A percentile compares a stretch with the other conserved stretches of the same genome.
Conservation (phyloP, 2,797 vertebrate genomes). For the Zenarchopterus dispar region DNA sequence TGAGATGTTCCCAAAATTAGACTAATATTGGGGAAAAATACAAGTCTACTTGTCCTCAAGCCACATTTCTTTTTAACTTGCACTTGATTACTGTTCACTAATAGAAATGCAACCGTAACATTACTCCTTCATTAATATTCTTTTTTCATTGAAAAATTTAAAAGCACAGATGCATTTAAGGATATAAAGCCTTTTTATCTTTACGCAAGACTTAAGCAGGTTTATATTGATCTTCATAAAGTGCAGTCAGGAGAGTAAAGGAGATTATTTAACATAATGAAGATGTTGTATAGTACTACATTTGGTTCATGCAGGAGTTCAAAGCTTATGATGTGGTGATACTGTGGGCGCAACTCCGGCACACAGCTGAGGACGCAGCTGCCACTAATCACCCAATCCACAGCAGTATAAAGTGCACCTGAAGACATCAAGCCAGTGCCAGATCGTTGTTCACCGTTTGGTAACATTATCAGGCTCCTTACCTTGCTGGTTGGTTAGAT, state of each 20-base stretch:
- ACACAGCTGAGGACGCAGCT: too few species aligned
- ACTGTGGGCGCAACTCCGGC: too few species aligned
- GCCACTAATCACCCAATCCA: too few species aligned
- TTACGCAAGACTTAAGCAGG: slow-evolving; percentile 2
- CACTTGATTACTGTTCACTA: background rate
- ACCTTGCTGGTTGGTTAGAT: too few species aligned
- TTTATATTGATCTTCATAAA: slow-evolving; percentile 17
- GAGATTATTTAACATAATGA: background rate
- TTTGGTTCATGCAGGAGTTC: slow-evolving; percentile 21
- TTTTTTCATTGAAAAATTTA: background rate
- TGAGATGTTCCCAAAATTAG: slow-evolving; percentile 3
- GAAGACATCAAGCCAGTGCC: too few species aligned
- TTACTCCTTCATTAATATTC: too few species aligned
- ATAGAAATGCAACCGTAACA: background rate
- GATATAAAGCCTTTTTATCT: slow-evolving; percentile 10
- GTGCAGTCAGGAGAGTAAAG: background rate
- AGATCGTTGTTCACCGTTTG: too few species aligned
- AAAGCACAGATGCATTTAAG: slow-evolving; percentile 4
- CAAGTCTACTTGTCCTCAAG: background rate
- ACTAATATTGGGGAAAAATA: background rate
- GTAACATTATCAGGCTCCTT: too few species aligned
- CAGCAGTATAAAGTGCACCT: too few species aligned
- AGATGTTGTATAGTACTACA: background rate
- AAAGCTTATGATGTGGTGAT: slow-evolving; percentile 13
- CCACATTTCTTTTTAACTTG: background rate